Percentiles rank a stretch among this genome's conserved stretches.
Evolutionary conservation across 2,113 vertebrate species (phyloP).

Genomic region (Speoplatyrhinus poulsoni): DNA sequence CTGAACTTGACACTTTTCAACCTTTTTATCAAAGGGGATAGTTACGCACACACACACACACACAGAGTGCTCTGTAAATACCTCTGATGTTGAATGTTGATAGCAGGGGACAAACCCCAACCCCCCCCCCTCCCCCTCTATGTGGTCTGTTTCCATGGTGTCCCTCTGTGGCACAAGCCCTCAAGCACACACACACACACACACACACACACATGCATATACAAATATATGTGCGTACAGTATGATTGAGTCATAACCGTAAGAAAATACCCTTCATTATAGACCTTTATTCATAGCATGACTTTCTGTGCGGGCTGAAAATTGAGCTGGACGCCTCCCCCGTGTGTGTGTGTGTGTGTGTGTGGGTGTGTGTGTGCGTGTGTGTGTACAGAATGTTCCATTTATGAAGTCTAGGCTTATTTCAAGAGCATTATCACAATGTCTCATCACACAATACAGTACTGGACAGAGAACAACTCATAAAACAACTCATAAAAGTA

Average conservation of each 20-base stretch:
- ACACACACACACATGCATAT: constrained; percentile 23
- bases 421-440: too few species aligned
- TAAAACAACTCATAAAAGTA: too few species aligned
- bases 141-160: constrained; percentile 25
- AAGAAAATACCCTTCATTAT: constrained; percentile 19
- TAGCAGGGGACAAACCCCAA: constrained; percentile 33
- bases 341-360: neutral
- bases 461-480: too few species aligned
- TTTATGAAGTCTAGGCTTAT: too few species aligned
- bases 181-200: constrained; percentile 23
- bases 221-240: constrained; percentile 5
- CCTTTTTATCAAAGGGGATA: too few species aligned
- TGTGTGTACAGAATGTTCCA: neutral
- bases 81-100: constrained; percentile 38
- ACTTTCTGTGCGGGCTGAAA: constrained; percentile 23
- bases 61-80: constrained; percentile 33
- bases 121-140: constrained; percentile 10
- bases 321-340: too few species aligned
- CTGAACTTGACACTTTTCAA: too few species aligned
- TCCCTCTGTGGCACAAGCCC: constrained; percentile 4
- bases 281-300: constrained; percentile 45
- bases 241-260: neutral
- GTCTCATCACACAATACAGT: too few species aligned
- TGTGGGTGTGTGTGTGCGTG: neutral
- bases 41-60: constrained; percentile 12